phyloP scores from a whole-genome alignment of 2,797 vertebrate species.

The Premnoplex brunnescens region DNA sequence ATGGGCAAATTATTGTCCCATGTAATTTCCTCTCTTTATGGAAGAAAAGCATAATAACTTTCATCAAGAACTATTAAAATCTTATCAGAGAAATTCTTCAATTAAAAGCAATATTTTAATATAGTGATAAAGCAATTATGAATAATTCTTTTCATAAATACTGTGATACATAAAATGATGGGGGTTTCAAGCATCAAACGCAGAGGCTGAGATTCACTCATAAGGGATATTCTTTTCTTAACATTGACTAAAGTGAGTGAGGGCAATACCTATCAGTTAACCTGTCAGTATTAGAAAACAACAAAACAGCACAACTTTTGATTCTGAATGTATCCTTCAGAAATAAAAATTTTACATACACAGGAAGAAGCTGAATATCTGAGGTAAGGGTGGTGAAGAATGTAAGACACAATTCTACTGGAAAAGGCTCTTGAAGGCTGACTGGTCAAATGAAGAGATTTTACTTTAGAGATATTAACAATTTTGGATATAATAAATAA shows the following conservation, averaged over 20 bases:
- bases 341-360: neutral
- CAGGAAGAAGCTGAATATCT: neutral
- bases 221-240: neutral
- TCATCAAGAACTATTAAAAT: neutral
- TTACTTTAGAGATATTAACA: neutral
- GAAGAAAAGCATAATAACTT: neutral
- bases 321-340: neutral
- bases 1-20: neutral
- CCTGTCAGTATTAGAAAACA: neutral
- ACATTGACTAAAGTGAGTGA: neutral
- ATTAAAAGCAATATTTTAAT: neutral
- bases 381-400: neutral
- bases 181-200: neutral
- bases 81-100: neutral
- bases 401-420: neutral
- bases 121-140: neutral
- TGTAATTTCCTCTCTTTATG: neutral
- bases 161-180: neutral
- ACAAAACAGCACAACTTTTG: neutral
- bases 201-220: neutral
- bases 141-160: neutral
- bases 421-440: neutral
- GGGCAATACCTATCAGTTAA: neutral
- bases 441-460: neutral
- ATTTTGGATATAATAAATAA: neutral